Conservation (phyloP, 2,797 vertebrate species). For the Molossus alvarezi region DNA sequence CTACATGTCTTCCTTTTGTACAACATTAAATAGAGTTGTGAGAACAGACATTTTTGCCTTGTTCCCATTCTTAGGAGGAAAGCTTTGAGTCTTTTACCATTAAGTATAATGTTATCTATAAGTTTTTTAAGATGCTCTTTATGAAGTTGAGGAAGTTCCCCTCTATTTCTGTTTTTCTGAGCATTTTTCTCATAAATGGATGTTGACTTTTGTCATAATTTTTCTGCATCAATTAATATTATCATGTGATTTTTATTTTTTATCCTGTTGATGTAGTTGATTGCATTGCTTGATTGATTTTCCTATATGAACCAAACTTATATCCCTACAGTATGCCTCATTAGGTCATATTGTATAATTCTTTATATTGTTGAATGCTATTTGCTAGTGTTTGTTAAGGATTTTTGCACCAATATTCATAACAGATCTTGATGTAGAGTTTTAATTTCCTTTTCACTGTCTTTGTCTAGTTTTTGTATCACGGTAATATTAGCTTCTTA, state of each 20-base stretch:
- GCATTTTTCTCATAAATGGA: background rate
- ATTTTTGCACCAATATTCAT: background rate
- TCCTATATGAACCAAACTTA: background rate
- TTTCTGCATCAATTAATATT: background rate
- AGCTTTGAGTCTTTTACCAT: background rate
- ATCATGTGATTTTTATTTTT: background rate
- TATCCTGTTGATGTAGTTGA: background rate
- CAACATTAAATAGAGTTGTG: background rate
- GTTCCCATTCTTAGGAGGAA: background rate
- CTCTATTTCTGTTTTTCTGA: background rate
- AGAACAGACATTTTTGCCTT: background rate
- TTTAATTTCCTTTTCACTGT: background rate
- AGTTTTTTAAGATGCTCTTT: background rate
- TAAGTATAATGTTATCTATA: background rate
- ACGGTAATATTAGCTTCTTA: background rate
- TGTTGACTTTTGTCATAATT: slow-evolving; percentile 21
- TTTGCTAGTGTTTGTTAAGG: background rate
- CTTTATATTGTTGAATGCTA: background rate
- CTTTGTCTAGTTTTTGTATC: background rate
- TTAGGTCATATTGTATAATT: background rate
- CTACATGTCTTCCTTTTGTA: background rate
- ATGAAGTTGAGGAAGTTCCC: background rate
- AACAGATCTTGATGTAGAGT: background rate
- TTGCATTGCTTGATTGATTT: background rate
- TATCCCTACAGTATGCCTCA: background rate